Evolutionary conservation across 2,888 invertebrate species (phyloP).

Genomic region (Ditula angustiorana): DNA sequence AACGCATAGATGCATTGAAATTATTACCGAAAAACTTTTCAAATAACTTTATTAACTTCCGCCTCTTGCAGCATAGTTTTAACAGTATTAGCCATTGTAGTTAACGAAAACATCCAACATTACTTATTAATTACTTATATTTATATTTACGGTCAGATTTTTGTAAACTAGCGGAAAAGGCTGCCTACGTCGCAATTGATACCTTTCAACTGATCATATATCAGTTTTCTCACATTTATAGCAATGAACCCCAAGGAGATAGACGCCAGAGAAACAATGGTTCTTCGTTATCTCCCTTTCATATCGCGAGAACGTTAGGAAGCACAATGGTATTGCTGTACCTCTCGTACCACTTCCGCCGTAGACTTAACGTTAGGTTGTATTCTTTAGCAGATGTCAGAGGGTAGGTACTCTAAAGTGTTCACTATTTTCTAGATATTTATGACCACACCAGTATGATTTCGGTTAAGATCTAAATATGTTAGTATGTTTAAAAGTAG

Average conservation of each 20-base stretch:
- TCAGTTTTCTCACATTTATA: slow-evolving; percentile 55
- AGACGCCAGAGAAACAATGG: slow-evolving; percentile 58
- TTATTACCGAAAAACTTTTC: too few species aligned
- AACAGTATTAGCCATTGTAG: too few species aligned
- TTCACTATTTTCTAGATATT: neutral
- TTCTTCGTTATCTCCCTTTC: slow-evolving; percentile 63
- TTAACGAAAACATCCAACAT: too few species aligned
- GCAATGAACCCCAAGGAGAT: slow-evolving; percentile 54
- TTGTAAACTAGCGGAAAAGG: neutral
- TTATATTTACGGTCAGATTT: too few species aligned
- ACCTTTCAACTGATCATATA: slow-evolving; percentile 29
- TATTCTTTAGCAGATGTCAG: slow-evolving; percentile 30
- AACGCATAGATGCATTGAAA: too few species aligned
- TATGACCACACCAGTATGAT: too few species aligned
- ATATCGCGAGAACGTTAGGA: slow-evolving; percentile 60
- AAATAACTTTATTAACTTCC: too few species aligned
- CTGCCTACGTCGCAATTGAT: neutral
- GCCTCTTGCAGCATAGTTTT: too few species aligned
- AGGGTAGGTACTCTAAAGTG: slow-evolving; percentile 5
- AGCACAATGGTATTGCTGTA: slow-evolving; percentile 54
- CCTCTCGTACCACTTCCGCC: slow-evolving; percentile 58
- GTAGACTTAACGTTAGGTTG: slow-evolving; percentile 36
- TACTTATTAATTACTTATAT: neutral
- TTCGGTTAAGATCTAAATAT: too few species aligned
- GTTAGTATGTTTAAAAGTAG: too few species aligned